Conservation (phyloP, 2,113 vertebrate species). For the Ellobius talpinus region DNA sequence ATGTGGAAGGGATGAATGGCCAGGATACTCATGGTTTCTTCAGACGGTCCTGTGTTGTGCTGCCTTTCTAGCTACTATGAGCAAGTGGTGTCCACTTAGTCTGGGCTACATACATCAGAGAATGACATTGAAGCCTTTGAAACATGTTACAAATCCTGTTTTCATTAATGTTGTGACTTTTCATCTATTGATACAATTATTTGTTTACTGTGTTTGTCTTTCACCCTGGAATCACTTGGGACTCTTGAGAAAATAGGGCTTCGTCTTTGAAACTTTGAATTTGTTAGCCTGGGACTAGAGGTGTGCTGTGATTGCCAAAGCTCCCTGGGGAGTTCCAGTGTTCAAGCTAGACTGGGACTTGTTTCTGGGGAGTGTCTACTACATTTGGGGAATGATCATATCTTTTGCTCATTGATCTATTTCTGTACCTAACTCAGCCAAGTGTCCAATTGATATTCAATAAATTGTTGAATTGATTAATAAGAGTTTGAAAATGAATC, state of each 20-base stretch:
- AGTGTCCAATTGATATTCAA: not conserved
- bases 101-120: not conserved
- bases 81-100: not conserved
- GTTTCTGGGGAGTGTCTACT: not conserved
- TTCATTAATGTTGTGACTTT: conserved; percentile 37
- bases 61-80: not conserved
- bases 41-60: not conserved
- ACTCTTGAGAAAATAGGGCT: not conserved
- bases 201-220: conserved; percentile 25
- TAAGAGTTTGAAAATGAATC: not conserved
- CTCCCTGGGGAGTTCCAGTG: not conserved
- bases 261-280: not conserved
- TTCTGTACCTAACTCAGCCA: not conserved
- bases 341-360: not conserved
- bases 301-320: not conserved
- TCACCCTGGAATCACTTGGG: conserved; percentile 22
- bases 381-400: not conserved
- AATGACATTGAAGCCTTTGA: not conserved
- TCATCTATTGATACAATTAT: not conserved
- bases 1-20: not conserved
- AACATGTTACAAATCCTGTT: conserved; percentile 10
- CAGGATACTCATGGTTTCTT: not conserved
- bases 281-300: not conserved
- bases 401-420: not conserved
- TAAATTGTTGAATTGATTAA: conserved; percentile 28